Evolutionary conservation across 1,140 invertebrate species (phyloP), one percentile per base, ranked within the genome.

Genomic region (Drosophila grimshawi): DNA sequence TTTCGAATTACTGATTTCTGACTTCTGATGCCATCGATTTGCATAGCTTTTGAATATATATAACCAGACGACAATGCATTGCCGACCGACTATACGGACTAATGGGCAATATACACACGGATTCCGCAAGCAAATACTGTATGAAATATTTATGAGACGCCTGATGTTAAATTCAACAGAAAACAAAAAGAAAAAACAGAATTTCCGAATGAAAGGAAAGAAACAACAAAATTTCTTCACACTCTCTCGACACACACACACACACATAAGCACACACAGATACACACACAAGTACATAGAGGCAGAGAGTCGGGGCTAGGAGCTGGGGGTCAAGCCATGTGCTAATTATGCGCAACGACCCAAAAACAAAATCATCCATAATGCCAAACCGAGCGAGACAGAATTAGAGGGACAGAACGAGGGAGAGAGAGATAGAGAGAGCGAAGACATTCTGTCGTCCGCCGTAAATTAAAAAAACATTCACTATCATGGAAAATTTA

Each of bases 111-210:
- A 56, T 39, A 45, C 60, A 51, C 48, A 11, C n/a, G 51, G 75
- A 51, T 41, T 56, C n/a, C 51, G 32, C 45, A 49, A n/a, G 64
- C 19, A 51, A 29, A 71, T 51, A 30, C 53, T 51, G 32, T 80
- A 88, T 86, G 80, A 86, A 86, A 88, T 79, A 86, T 86, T 60
- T 76, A 86, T 86, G 83, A 86, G 82, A 32, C n/a, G 49, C 55
- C 63, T 81, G 76, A 83, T 86, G 76, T 86, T 77, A 86, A 77
- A 86, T 86, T 86, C 80, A 88, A 80, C 72, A 71, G 19, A 67
- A 33, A 65, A 67, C 10, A 56, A 35, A 27, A 33, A 33, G 2
- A 53, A 63, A 39, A 37, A 35, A 33, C 33, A n/a, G 35, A 39
- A 63, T 43, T 37, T n/a, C 10, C 4, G 37, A 43, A 65, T 35